Evolutionary conservation across 2,888 invertebrate genomes (phyloP), one percentile per base, ranked within the genome.

Genomic region (Apomyelois bistriatella): DNA sequence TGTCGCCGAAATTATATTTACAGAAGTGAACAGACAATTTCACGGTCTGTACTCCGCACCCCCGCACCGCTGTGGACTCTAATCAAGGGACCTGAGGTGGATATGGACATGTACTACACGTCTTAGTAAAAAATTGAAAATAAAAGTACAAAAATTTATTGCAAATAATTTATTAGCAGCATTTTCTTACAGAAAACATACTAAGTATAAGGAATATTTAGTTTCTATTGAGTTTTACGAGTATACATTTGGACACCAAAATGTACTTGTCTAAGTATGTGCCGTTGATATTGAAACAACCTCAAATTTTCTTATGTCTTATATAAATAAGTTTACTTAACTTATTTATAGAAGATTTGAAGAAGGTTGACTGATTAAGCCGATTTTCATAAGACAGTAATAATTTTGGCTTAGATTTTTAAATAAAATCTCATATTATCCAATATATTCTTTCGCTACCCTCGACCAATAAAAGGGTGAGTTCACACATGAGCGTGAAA

Each of bases 21-120:
- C 89, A 90, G 86, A 90, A 90, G 88, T 87, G 89, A 90, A 85
- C 88, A 88, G 90, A 90, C 89, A 90, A 90, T 90, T 90, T 90
- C 90, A 90, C 88, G 90, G 78, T 89, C 85, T 84, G 87, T 87
- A 84, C 87, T 76, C 77, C 66, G 87, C 88, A 81, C 91, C 84
- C 79, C 79, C 46, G 32, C 41, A 78, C 77, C 10, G 65, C 70
- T 69, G 72, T 72, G 82, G 82, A 86, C 87, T 85, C 82, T 87
- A 87, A 90, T 90, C 86, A 90, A 79, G 56, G 66, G 71, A 60
- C 61, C 54, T 79, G 76, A 62, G 65, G 57, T 82, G 79, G 86
- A 85, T 65, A 71, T 57, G 65, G 54, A 58, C 38, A 22, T 53
- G 22, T 28, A 46, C 28, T 28, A 28, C 32, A 9, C 1, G 32